These are phyloP conservation scores for Orthonychiurus folsomi DNA, from an alignment of 2,888 invertebrate genomes.

Conservation along the genomic window DNA sequence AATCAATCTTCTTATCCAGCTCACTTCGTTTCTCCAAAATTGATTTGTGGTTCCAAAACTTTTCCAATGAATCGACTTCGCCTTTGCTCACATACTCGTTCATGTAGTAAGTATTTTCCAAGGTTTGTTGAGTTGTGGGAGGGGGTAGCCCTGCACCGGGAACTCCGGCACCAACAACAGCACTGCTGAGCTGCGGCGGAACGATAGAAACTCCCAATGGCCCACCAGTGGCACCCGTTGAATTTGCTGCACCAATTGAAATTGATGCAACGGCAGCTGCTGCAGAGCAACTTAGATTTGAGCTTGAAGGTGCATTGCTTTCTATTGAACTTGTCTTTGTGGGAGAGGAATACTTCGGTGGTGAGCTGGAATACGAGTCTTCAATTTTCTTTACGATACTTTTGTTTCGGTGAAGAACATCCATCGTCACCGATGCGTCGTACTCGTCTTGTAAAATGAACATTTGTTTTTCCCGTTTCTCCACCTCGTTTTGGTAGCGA, in stretches of 20 bases:
- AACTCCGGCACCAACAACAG: neutral
- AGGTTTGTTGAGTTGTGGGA: neutral
- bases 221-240: neutral
- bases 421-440: neutral
- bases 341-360: neutral
- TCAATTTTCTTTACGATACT: neutral
- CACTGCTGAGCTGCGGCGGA: neutral
- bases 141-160: neutral
- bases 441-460: constrained; percentile 73
- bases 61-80: constrained; percentile 65
- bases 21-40: constrained; percentile 75
- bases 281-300: neutral
- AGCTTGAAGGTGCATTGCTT: neutral
- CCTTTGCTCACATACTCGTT: neutral
- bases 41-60: constrained; percentile 68
- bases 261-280: neutral
- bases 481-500: constrained; percentile 87
- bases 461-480: constrained; percentile 82
- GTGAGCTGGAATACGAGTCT: neutral
- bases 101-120: neutral
- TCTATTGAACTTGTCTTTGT: neutral
- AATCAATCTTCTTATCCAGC: constrained; percentile 77
- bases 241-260: constrained; percentile 1
- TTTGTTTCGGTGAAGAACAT: neutral
- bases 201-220: no score